phyloP scores from a whole-genome alignment of 2,797 vertebrate species.

The Leucoraja ocellata region DNA sequence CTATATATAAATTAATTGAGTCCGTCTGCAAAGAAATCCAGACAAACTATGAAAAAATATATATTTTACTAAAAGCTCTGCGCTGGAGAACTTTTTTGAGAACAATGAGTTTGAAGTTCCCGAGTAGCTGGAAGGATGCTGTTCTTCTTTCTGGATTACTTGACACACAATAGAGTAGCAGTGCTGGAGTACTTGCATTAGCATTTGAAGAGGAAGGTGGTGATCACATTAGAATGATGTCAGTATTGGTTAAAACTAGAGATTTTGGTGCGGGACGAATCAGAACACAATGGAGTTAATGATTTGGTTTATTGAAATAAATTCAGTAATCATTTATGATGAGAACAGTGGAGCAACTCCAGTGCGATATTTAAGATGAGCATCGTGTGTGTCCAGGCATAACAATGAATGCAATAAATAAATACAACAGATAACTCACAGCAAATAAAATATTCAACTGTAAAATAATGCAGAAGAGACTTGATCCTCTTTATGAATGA shows the following conservation, averaged over 20 bases:
- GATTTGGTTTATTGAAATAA: background rate
- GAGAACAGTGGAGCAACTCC: background rate
- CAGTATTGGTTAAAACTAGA: conserved; percentile 4
- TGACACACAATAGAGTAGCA: conserved; percentile 25
- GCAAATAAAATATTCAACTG: background rate
- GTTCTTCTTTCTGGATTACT: background rate
- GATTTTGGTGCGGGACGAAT: background rate
- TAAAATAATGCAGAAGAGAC: background rate
- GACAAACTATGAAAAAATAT: background rate
- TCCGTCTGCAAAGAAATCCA: conserved; percentile 12
- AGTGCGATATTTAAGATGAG: background rate
- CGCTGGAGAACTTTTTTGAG: background rate
- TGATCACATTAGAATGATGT: background rate
- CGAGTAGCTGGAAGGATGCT: background rate
- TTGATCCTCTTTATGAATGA: background rate
- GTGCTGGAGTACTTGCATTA: background rate
- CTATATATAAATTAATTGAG: background rate
- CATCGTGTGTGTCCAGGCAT: conserved; percentile 23
- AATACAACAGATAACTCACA: background rate
- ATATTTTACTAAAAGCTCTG: background rate
- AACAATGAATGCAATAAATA: conserved; percentile 28
- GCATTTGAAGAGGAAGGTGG: conserved; percentile 15
- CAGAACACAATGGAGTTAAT: background rate
- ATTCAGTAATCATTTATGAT: background rate
- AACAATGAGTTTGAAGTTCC: background rate